Evolutionary conservation across 2,113 vertebrate genomes (phyloP).

Genomic region (Hoplias malabaricus): DNA sequence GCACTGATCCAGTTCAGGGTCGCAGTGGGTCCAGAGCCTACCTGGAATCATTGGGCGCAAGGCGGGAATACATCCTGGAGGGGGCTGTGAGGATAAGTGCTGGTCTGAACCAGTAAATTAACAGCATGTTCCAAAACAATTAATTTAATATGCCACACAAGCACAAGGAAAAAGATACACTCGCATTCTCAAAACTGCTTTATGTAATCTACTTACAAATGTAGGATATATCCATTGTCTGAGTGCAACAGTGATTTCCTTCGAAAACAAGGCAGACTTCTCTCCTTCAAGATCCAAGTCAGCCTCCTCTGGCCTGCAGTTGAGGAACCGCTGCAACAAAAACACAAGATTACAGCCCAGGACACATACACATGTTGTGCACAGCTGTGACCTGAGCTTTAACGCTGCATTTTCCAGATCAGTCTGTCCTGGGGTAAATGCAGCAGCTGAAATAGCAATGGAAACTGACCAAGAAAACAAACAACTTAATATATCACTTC

Average conservation of each 20-base stretch:
- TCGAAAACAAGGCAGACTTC: slow-evolving; percentile 72
- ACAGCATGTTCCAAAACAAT: background rate
- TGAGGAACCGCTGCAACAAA: slow-evolving; percentile 75
- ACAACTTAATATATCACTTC: background rate
- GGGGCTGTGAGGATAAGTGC: background rate
- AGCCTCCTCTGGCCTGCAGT: slow-evolving; percentile 72
- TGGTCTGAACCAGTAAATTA: background rate
- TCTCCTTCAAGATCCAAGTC: slow-evolving; percentile 77
- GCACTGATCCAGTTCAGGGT: no score
- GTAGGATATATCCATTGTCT: slow-evolving; percentile 74
- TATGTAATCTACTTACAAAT: slow-evolving; percentile 80
- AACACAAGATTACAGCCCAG: slow-evolving; percentile 1
- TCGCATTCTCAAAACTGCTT: background rate
- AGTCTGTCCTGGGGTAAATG: slow-evolving; percentile 6
- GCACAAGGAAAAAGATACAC: background rate
- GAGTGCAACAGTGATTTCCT: slow-evolving; percentile 72
- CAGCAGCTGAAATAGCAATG: slow-evolving; percentile 26
- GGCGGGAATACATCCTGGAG: no score
- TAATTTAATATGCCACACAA: background rate
- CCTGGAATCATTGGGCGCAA: no score
- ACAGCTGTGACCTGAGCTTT: background rate
- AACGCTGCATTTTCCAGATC: background rate
- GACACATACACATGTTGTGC: background rate
- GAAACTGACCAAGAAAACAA: background rate
- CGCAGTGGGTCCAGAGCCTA: no score